Evolutionary conservation across 2,113 vertebrate genomes (phyloP), one percentile per base, ranked within the genome.

Genomic region (Pontoporia blainvillei): DNA sequence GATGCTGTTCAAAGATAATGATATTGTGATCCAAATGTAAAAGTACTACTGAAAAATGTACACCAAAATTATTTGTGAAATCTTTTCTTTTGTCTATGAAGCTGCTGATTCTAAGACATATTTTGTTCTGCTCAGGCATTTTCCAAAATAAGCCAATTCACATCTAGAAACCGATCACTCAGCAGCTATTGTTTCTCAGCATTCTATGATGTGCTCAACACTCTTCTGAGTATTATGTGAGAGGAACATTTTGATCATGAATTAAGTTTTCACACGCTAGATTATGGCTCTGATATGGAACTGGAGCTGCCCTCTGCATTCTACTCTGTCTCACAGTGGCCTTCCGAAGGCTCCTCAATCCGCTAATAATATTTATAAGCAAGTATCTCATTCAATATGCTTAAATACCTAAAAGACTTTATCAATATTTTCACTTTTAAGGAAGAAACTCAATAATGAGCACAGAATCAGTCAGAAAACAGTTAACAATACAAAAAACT

Each of bases 1-100:
- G 73, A 93, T 85, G 27, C 54, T 81, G 11, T 81, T 85, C 92
- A 94, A 83, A 96, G 89, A 71, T 62, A 95, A 91, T 34, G 67
- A 23, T 29, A 84, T 31, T 75, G 4, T 90, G 81, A 94, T 67
- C 15, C 62, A 81, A 96, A 95, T 76, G 20, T 41, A 87, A 46
- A 92, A 82, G 29, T 86, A 88, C 79, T 91, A 83, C 0, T 85
- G 61, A 93, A 91, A 97, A 92, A 61, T 13, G 5, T 41, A 87
- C 91, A 83, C 29, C 49, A 29, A 91, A 91, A 92, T 62, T 86
- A 94, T 49, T 84, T 94, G 67, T 89, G 46, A 79, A 83, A 90
- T 92, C 11, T 29, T 46, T 86, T 69, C 66, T 76, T 83, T 71
- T 90, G 52, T 89, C 72, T 46, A 54, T 29, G 73, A 95, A 84